Base-by-base conservation (phyloP, 2,113 vertebrate genomes). In the Pterocles gutturalis region DNA sequence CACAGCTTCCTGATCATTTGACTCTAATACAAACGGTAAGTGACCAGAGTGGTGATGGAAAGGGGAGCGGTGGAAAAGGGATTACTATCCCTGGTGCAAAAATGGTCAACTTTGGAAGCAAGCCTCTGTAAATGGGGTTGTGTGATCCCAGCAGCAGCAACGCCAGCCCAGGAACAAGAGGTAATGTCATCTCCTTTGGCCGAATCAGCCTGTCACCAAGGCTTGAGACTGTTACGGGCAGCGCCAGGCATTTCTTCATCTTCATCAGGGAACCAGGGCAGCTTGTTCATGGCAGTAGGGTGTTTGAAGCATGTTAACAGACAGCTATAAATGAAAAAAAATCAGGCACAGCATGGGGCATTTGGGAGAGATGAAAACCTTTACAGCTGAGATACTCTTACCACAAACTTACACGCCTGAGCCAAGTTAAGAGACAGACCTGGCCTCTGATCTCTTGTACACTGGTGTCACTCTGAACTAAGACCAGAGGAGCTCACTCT, bases 41-140 rank as follows among this genome's bases (percentile, higher is more conserved):
- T 3, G 69, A n/a, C 20, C 1, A 3, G 54, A 36, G 14, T 1
- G n/a, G 28, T 2, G 54, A 48, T 45, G 60, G 41, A 11, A 8
- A 49, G 55, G 0, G 1, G 19, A 36, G 41, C 0, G 0, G 43
- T 16, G 76, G 19, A 3, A 7, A 7, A 82, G n/a, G 31, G 53
- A 7, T 31, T 9, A 5, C 8, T 33, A 7, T 10, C 26, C 26
- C 1, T 14, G 12, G 4, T 46, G 29, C 65, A 62, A 17, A 61
- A 49, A 18, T 11, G 24, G 4, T 16, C 20, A 20, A 14, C 9
- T 43, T 34, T 83, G 67, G 58, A 77, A 82, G 28, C 33, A 16
- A 17, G 13, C 29, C 53, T 41, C 28, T 31, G 22, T 5, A 29
- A 34, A 6, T 1, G 0, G 1, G 54, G 49, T 25, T 64, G 10